A percentile compares a stretch with the other conserved stretches of the same genome.
Conservation (phyloP, 2,797 vertebrate genomes). For the Danio kyathit region DNA sequence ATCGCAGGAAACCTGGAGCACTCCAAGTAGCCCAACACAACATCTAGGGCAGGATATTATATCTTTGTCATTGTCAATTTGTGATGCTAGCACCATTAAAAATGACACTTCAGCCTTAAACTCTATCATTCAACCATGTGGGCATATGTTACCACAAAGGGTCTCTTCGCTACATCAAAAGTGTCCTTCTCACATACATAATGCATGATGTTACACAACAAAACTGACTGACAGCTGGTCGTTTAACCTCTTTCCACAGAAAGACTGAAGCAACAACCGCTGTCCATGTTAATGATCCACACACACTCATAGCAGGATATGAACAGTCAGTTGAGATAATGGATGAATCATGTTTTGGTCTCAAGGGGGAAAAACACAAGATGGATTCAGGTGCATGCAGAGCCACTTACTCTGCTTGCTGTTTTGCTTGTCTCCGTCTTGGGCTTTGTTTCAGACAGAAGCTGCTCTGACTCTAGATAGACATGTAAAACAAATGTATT, state of each 20-base stretch:
- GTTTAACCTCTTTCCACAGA: background rate
- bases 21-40: background rate
- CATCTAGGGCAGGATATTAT: background rate
- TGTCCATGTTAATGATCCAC: conserved; percentile 12
- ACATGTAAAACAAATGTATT: background rate
- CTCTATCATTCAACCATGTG: background rate
- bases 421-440: conserved; percentile 38
- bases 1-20: background rate
- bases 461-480: conserved; percentile 63
- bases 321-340: background rate
- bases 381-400: background rate
- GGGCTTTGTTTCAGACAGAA: conserved; percentile 37
- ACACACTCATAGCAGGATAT: background rate
- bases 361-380: background rate
- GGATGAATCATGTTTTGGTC: conserved; percentile 21
- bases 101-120: conserved; percentile 11
- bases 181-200: conserved; percentile 5
- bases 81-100: conserved; percentile 2
- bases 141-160: conserved; percentile 4
- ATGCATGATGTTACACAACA: conserved; percentile 3
- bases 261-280: background rate
- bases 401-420: conserved; percentile 65
- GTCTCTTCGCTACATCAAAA: background rate
- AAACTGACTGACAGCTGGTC: background rate
- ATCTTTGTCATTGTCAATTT: background rate